Evolutionary conservation across 1,140 invertebrate genomes (phyloP).

Genomic region (Rhizoglyphus robini): DNA sequence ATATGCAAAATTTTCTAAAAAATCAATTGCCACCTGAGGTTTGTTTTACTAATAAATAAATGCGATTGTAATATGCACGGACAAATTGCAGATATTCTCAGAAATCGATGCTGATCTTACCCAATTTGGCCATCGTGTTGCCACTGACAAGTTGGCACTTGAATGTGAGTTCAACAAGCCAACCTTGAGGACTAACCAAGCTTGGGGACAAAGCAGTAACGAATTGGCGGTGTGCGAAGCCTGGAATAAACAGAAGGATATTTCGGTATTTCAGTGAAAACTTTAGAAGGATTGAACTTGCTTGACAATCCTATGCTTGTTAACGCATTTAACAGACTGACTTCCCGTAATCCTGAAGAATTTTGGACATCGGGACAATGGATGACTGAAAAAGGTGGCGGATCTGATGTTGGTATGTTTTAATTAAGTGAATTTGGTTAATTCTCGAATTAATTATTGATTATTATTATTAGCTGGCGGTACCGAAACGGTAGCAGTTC

Average conservation of each 20-base stretch:
- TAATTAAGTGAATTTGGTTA: neutral
- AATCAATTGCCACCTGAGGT: neutral
- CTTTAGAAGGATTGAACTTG: slow-evolving; percentile 43
- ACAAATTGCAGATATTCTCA: slow-evolving; percentile 28
- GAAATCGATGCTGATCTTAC: slow-evolving; percentile 36
- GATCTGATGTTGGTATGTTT: slow-evolving; percentile 41
- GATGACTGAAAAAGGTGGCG: slow-evolving; percentile 48
- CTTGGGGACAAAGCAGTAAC: slow-evolving; percentile 45
- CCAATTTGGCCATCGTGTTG: slow-evolving; percentile 38
- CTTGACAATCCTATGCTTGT: slow-evolving; percentile 24
- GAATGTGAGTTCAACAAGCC: slow-evolving; percentile 43
- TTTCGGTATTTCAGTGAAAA: too few species aligned
- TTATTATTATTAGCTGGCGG: slow-evolving; percentile 31
- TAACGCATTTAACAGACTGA: slow-evolving; percentile 35
- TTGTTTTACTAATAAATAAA: neutral
- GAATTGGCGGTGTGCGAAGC: slow-evolving; percentile 38
- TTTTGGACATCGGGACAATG: slow-evolving; percentile 52
- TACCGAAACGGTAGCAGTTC: slow-evolving; percentile 43
- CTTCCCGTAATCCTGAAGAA: slow-evolving; percentile 35
- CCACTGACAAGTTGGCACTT: slow-evolving; percentile 36
- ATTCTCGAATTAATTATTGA: neutral
- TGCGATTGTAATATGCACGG: neutral
- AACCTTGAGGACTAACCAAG: slow-evolving; percentile 34
- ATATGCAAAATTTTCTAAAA: slow-evolving; percentile 1
- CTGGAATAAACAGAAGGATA: slow-evolving; percentile 43